Evolutionary conservation across 2,113 vertebrate species (phyloP).

Genomic region (Pedionomus torquatus): DNA sequence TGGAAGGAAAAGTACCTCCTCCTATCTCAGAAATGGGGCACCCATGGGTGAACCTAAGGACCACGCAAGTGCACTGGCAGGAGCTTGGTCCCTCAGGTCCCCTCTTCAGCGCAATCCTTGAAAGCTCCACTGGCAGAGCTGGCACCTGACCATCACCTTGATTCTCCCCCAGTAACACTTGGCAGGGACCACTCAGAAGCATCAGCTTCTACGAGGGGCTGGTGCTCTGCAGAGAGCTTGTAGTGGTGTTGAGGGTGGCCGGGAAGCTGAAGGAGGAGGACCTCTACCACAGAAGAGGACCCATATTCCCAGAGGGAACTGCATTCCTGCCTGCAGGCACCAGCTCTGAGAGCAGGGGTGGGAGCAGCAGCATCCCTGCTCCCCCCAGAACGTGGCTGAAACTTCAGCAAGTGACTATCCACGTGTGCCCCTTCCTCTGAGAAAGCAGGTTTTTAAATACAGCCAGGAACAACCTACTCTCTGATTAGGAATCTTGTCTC

Average conservation of each 20-base stretch:
- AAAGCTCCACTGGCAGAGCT: fast-evolving
- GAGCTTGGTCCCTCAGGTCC: neutral
- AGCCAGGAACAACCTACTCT: neutral
- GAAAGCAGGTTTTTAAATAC: neutral
- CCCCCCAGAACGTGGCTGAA: fast-evolving
- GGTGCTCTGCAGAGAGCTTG: neutral
- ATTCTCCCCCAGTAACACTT: neutral
- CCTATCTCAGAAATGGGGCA: neutral
- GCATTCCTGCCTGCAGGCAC: neutral
- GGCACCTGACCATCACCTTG: neutral
- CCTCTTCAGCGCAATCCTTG: neutral
- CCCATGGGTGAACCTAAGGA: neutral
- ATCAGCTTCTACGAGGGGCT: neutral
- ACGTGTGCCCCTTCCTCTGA: neutral
- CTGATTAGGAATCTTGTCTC: slow-evolving; percentile 47
- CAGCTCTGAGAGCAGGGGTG: neutral
- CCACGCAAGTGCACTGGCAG: no score
- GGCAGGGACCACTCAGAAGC: no score
- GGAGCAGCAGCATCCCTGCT: neutral
- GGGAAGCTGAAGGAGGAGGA: neutral
- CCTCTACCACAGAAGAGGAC: neutral
- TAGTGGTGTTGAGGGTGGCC: neutral
- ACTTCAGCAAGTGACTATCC: neutral
- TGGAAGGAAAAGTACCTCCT: neutral
- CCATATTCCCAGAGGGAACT: neutral